Base-by-base conservation (phyloP, 2,797 vertebrate genomes). In the Tiaroga cobitis region DNA sequence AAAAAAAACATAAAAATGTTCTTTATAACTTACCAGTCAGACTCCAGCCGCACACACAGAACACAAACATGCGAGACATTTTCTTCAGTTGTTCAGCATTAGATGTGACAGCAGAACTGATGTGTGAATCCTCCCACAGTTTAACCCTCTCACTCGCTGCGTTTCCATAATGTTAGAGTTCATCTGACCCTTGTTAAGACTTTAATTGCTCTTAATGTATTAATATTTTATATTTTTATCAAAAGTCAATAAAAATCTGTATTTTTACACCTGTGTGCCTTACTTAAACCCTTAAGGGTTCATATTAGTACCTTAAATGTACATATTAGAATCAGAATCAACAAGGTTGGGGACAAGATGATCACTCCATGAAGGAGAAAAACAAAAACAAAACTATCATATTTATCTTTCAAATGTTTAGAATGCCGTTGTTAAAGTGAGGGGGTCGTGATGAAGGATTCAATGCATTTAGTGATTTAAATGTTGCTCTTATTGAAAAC, bases 371-470 rank as follows among this genome's bases (percentile, higher is more conserved):
- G 49, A 51, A 0, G 16, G 5, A 51, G 49, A 18, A 18, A 51
- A 51, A 51, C 18, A 51, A 19, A 2, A 18, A 0, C 4, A 51
- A 51, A 51, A 49, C 3, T 0, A 51, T 51, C 49, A 51, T 51
- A 18, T 51, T 51, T 51, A 51, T 18, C 18, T 51, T 51, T 49
- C 0, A 51, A 18, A 51, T 0, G 2, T 18, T 51, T 51, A 18
- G 16, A 51, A 51, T 5, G 5, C 2, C 0, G 0, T 18, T 51
- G 0, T 6, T 18, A 3, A 51, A 51, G 15, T 5, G 16, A 49
- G 15, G 15, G 16, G 16, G 5, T 16, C 0, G 43, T 46, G 43
- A 51, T 46, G 13, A 46, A 2, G 49, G 5, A 51, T 8, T 51
- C 7, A 0, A 51, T 19, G 18, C 49, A 51, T 51, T 46, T 0